These are phyloP conservation scores for Sitta carolinensis DNA, from an alignment of 2,797 vertebrate species.

Conservation along the genomic window DNA sequence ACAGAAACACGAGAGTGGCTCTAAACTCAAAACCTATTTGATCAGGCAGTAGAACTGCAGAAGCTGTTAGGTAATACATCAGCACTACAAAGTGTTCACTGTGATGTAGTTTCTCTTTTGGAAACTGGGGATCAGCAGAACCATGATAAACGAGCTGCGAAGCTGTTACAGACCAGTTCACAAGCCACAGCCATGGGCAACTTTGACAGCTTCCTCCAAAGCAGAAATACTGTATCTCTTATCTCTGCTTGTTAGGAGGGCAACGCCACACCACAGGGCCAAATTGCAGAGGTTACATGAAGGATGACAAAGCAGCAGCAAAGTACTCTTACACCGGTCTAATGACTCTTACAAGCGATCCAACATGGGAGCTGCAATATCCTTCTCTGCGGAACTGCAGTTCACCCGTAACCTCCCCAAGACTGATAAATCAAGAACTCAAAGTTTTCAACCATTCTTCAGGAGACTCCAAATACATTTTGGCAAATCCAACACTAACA, in stretches of 20 bases:
- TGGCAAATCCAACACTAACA: not conserved
- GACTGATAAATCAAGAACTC: not conserved
- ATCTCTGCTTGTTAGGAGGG: not conserved
- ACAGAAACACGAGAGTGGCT: not conserved
- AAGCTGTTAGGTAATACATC: not conserved
- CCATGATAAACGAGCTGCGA: not conserved
- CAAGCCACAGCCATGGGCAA: not conserved
- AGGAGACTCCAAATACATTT: not conserved
- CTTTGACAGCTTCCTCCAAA: not conserved
- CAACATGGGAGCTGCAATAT: not conserved
- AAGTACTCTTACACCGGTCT: not conserved
- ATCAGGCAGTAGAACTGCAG: not conserved
- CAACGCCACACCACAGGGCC: not conserved
- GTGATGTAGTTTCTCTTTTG: rapidly evolving
- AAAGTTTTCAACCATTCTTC: not conserved
- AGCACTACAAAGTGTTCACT: not conserved
- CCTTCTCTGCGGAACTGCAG: not conserved
- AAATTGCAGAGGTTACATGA: not conserved
- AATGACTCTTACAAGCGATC: not conserved
- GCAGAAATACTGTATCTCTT: not conserved
- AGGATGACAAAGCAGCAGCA: not conserved
- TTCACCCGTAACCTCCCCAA: not conserved
- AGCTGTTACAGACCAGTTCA: not conserved
- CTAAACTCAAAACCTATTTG: not conserved
- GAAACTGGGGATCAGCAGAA: not conserved